These are phyloP conservation scores for Brachypalpus laphriformis DNA, from an alignment of 2,888 invertebrate genomes.

Conservation along the genomic window DNA sequence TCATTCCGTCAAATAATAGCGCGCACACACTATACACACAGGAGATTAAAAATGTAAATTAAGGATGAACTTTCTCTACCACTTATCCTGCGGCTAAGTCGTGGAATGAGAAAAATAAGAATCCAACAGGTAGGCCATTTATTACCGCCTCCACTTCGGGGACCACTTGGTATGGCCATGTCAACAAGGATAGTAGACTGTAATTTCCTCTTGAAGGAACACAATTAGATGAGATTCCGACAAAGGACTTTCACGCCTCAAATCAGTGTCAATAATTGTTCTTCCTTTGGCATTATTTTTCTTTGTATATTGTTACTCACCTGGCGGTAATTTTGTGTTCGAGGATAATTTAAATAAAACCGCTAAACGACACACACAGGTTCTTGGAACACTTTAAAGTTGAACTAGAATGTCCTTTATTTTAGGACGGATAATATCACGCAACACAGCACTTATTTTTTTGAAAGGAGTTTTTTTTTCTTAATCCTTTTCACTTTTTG, in stretches of 20 bases:
- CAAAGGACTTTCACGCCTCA: constrained; percentile 45
- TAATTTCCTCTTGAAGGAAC: constrained; percentile 43
- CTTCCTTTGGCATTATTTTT: background rate
- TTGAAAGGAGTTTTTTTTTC: background rate
- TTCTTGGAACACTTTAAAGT: constrained; percentile 4
- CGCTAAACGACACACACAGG: background rate
- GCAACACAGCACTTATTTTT: constrained; percentile 13
- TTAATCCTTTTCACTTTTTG: background rate
- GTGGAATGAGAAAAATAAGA: background rate
- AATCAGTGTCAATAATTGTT: constrained; percentile 43
- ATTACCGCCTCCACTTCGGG: constrained; percentile 20
- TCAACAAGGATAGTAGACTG: constrained; percentile 18
- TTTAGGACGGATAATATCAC: background rate
- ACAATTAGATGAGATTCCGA: constrained; percentile 49
- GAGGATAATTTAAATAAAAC: constrained; percentile 29
- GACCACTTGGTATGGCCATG: constrained; percentile 12
- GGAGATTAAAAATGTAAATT: constrained; percentile 67
- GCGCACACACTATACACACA: constrained; percentile 29
- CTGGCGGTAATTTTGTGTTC: constrained; percentile 24
- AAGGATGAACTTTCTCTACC: constrained; percentile 11
- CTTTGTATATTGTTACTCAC: constrained; percentile 27
- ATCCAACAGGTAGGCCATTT: constrained; percentile 66
- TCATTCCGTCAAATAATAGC: background rate
- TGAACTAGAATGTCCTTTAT: background rate
- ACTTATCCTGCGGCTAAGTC: constrained; percentile 26